A percentile compares a stretch with the other conserved stretches of the same genome.
Evolutionary conservation across 2,797 vertebrate genomes (phyloP).

Genomic region (Mormyrus proboscirostris): DNA sequence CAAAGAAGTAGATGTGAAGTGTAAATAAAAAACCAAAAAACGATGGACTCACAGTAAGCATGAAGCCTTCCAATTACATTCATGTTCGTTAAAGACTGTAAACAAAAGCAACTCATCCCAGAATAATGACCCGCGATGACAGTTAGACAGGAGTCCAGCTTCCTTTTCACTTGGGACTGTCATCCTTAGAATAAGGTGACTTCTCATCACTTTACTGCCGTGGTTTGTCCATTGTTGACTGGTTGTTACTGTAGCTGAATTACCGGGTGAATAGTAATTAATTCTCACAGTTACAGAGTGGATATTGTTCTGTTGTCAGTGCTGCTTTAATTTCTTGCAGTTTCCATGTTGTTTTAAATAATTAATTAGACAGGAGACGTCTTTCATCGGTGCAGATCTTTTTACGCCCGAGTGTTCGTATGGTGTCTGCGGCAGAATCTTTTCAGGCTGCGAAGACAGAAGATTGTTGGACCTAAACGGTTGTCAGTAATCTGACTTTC

Average conservation of each 20-base stretch:
- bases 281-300: neutral
- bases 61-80: neutral
- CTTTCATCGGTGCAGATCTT: neutral
- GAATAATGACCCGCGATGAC: neutral
- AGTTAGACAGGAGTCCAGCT: slow-evolving; percentile 1
- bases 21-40: neutral
- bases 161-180: neutral
- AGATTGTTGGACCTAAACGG: neutral
- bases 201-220: neutral
- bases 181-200: neutral
- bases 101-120: neutral
- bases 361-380: neutral
- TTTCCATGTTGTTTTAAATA: slow-evolving; percentile 1
- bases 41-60: neutral
- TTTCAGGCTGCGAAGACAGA: neutral
- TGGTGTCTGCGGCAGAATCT: neutral
- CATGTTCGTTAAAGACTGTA: neutral
- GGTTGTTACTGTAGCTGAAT: neutral
- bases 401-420: neutral
- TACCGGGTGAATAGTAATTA: neutral
- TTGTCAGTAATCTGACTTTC: neutral
- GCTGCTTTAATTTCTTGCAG: neutral
- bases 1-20: neutral
- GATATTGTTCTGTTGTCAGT: neutral
- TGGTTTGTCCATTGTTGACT: neutral